Percentiles rank a stretch among this genome's conserved stretches.
Conservation (phyloP, 2,797 vertebrate genomes). For the Eospalax fontanierii region DNA sequence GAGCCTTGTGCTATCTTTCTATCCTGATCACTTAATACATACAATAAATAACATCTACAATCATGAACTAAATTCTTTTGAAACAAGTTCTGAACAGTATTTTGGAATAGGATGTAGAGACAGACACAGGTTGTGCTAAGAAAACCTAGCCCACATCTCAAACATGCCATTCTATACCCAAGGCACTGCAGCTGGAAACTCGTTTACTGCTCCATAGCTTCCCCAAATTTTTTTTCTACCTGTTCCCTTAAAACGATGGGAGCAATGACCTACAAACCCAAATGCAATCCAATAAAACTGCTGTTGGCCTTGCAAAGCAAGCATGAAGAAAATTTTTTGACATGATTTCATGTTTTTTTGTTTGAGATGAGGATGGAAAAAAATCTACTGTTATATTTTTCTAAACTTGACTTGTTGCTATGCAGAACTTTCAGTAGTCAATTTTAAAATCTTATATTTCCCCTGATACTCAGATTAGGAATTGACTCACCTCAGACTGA, state of each 20-base stretch:
- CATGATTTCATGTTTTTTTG: neutral
- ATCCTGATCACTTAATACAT: neutral
- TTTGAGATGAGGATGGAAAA: neutral
- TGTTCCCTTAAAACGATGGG: neutral
- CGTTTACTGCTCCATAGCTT: neutral
- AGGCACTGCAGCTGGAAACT: neutral
- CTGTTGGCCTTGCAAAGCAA: neutral
- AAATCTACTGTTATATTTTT: neutral
- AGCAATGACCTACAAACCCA: neutral
- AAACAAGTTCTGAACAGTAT: neutral
- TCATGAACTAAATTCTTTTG: neutral
- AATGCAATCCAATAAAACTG: neutral
- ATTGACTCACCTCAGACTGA: slow-evolving; percentile 60
- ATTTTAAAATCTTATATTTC: slow-evolving; percentile 1
- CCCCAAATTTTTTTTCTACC: neutral
- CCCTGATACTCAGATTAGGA: slow-evolving; percentile 20
- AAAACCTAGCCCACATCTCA: no score
- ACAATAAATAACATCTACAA: neutral
- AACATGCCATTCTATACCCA: neutral
- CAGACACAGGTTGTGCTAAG: neutral
- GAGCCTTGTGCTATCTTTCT: neutral
- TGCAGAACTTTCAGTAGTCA: neutral
- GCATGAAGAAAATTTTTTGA: slow-evolving; percentile 28
- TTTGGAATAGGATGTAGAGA: neutral
- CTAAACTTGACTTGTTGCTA: neutral